A percentile compares a stretch with the other conserved stretches of the same genome.
Conservation (phyloP, 2,888 invertebrate species). For the Lepidochrysops patricia region DNA sequence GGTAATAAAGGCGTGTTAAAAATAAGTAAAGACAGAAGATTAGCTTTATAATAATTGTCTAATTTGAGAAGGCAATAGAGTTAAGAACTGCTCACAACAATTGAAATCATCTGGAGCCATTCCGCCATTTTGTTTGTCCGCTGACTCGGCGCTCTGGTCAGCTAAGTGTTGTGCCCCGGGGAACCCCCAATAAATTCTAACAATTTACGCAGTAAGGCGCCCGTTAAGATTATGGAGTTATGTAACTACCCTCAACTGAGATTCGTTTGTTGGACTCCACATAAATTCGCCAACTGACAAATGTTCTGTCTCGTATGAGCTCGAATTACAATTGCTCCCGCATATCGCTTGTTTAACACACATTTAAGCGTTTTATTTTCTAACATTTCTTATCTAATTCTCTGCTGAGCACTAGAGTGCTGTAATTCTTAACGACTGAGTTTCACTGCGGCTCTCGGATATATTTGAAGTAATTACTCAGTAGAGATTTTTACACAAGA, state of each 20-base stretch:
- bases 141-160: constrained; percentile 52
- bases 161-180: constrained; percentile 47
- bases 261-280: constrained; percentile 40
- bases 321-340: not conserved
- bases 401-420: too few relatives aligned
- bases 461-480: too few relatives aligned
- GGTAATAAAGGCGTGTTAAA: too few relatives aligned
- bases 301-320: constrained; percentile 16
- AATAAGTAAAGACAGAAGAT: too few relatives aligned
- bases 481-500: too few relatives aligned
- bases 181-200: constrained; percentile 54
- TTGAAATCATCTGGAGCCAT: constrained; percentile 22
- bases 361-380: not conserved
- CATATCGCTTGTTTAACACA: not conserved
- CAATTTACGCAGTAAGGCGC: constrained; percentile 55
- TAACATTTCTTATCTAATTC: not conserved
- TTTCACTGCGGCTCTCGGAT: too few relatives aligned
- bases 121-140: constrained; percentile 34
- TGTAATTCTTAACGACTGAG: not conserved
- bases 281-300: constrained; percentile 24
- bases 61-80: too few relatives aligned
- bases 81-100: too few relatives aligned
- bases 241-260: constrained; percentile 55
- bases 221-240: constrained; percentile 70
- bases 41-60: too few relatives aligned